A percentile compares a stretch with the other conserved stretches of the same genome.
phyloP scores from a whole-genome alignment of 2,888 invertebrate species.

The Abscondita cerata region DNA sequence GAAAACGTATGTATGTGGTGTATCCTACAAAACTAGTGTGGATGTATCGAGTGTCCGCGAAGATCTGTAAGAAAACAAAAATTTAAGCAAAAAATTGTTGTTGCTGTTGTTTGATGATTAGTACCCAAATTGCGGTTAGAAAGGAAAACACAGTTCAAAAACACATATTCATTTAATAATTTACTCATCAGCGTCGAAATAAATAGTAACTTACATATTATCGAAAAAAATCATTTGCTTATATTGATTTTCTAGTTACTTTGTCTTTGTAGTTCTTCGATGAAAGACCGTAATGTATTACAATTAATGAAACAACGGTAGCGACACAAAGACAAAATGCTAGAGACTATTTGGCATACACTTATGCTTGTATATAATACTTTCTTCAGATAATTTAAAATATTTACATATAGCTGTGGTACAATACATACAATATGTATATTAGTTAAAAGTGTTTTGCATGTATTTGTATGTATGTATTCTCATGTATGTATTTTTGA shows the following conservation, averaged over 20 bases:
- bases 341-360: conserved; percentile 58
- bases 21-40: too few species aligned
- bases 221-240: conserved; percentile 58
- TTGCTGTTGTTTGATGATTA: too few species aligned
- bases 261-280: conserved; percentile 48
- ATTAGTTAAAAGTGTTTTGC: conserved; percentile 41
- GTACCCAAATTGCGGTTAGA: too few species aligned
- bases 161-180: conserved; percentile 55
- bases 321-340: conserved; percentile 49
- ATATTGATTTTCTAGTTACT: conserved; percentile 52
- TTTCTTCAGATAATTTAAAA: conserved; percentile 49
- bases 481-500: conserved; percentile 58
- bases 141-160: conserved; percentile 56
- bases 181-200: conserved; percentile 58
- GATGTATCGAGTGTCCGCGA: too few species aligned
- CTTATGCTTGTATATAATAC: conserved; percentile 55
- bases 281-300: conserved; percentile 22
- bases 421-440: conserved; percentile 60
- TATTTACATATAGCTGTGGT: conserved; percentile 54
- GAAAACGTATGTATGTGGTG: too few species aligned
- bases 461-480: conserved; percentile 46
- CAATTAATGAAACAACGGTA: background rate
- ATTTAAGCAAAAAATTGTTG: too few species aligned
- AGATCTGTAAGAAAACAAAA: too few species aligned
- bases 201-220: conserved; percentile 58